Conservation (phyloP, 2,888 invertebrate genomes). For the Ornithoptera priamus region DNA sequence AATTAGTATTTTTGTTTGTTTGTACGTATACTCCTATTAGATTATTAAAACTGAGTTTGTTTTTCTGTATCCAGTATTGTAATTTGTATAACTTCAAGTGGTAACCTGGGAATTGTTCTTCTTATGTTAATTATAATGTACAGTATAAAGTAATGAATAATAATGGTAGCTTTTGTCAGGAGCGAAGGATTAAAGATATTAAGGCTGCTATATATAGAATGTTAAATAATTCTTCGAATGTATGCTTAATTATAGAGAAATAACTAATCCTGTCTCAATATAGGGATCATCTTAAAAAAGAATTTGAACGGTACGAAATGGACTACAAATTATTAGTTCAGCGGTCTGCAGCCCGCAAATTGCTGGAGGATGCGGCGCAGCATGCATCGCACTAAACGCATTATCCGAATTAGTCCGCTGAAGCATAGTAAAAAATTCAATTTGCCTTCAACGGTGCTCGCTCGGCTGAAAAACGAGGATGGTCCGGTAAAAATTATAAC, state of each 20-base stretch:
- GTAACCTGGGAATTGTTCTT: too few relatives aligned
- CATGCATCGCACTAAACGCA: conserved; percentile 71
- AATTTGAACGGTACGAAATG: conserved; percentile 9
- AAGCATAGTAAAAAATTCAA: conserved; percentile 76
- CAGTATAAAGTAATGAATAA: too few relatives aligned
- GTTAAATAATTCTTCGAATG: too few relatives aligned
- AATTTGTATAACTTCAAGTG: too few relatives aligned
- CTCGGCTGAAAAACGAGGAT: conserved; percentile 58
- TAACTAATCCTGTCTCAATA: not conserved
- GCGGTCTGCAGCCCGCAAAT: conserved; percentile 12
- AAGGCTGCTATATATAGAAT: too few relatives aligned
- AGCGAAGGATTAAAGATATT: too few relatives aligned
- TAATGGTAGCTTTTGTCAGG: too few relatives aligned
- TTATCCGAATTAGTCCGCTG: conserved; percentile 75
- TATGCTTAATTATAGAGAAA: not conserved
- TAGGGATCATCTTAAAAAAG: not conserved
- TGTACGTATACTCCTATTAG: too few relatives aligned
- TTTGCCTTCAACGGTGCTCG: conserved; percentile 65
- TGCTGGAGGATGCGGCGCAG: conserved; percentile 34
- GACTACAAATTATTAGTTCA: conserved; percentile 28
- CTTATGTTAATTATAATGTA: too few relatives aligned
- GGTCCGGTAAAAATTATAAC: conserved; percentile 69
- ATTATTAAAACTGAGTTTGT: too few relatives aligned
- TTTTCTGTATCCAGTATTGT: too few relatives aligned
- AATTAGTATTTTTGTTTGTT: too few relatives aligned